Evolutionary conservation across 1,140 invertebrate genomes (phyloP), one percentile per base, ranked within the genome.

Genomic region (Penaeus indicus): DNA sequence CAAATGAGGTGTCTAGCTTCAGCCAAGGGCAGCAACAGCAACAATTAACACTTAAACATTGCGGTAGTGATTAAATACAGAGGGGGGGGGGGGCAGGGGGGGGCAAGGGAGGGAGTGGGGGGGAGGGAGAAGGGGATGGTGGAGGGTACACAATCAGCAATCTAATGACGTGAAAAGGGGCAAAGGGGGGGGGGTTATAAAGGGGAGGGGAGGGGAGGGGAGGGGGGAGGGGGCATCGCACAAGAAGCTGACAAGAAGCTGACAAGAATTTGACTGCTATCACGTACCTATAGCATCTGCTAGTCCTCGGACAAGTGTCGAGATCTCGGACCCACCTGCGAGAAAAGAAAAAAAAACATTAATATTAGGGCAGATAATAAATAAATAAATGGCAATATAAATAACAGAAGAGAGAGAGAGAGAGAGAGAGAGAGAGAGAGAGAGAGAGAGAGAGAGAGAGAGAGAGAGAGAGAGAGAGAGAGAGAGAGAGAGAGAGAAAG

Each of bases 311-410:
- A 83, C 80, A 27, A 88, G 86, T 75, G 78, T 81, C 64, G 86
- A 64, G 25, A 69, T 77, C 25, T 88, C 86, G 63, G 86, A 88
- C 86, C 86, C 86, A 88, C 86, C 86, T 88, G 86, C 27, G 54
- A 60, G 67, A 69, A 27, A 83, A 54, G 10, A 25, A 47, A 18
- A 54, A 19, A 61, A 13, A 16, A 22, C 78, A 60, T 19, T 22
- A 22, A 5, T 4, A 27, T 18, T 32, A 5, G 22, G 18, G 5
- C 21, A 67, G 38, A 62, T 38, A 25, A 63, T 18, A 67, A 27
- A 78, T 16, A 21, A n/a, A 25, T 32, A 5, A 75, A 75, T 21
- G 21, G 16, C 7, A 7, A 32, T 3, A 47, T 10, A 13, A 47
- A 13, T 47, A 47, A 13, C 7, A 5, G 47, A 13, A 13, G 47